A percentile compares a stretch with the other conserved stretches of the same genome.
These are phyloP conservation scores for Hirundichthys speculiger DNA, from an alignment of 2,113 vertebrate genomes.

Conservation along the genomic window DNA sequence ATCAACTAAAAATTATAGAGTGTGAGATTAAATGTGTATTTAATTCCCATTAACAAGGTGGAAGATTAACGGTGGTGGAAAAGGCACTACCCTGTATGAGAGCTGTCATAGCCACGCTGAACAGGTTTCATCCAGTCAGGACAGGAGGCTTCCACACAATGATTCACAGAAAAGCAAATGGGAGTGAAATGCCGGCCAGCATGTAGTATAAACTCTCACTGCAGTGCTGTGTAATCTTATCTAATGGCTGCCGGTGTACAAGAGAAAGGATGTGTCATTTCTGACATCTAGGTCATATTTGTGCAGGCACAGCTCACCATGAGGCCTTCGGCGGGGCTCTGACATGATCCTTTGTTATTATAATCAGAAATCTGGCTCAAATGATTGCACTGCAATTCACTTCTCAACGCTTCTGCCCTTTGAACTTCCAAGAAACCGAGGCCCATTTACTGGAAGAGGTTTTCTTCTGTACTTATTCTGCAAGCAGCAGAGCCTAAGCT, in stretches of 20 bases:
- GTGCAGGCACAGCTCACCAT: constrained; percentile 27
- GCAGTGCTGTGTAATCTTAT: constrained; percentile 6
- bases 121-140: too few species aligned
- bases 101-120: too few species aligned
- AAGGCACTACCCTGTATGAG: too few species aligned
- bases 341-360: background rate
- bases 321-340: constrained; percentile 38
- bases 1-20: too few species aligned
- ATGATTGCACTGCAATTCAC: constrained; percentile 12
- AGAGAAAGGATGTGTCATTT: constrained; percentile 41
- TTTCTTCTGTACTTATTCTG: background rate
- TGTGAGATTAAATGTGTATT: too few species aligned
- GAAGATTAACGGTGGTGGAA: too few species aligned
- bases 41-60: too few species aligned
- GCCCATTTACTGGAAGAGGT: background rate
- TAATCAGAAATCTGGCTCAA: constrained; percentile 13
- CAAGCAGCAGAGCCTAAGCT: constrained; percentile 17
- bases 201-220: too few species aligned
- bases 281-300: constrained; percentile 54
- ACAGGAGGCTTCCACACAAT: too few species aligned
- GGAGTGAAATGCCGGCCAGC: too few species aligned
- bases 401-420: background rate
- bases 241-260: constrained; percentile 29
- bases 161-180: too few species aligned
- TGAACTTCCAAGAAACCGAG: background rate